Evolutionary conservation across 2,797 vertebrate genomes (phyloP).

Genomic region (Xerus rutilus): DNA sequence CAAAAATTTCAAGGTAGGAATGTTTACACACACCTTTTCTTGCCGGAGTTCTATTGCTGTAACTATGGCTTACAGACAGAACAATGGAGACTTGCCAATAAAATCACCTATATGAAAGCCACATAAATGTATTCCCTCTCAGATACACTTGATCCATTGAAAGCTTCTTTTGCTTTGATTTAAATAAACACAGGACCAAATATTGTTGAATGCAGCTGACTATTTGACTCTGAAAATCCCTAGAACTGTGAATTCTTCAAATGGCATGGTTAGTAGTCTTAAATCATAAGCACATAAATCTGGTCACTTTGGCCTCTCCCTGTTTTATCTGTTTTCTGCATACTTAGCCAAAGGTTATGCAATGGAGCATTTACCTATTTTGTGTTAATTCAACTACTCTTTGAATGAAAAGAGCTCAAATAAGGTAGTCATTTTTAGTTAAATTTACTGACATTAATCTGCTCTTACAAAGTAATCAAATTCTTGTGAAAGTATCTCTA

Average conservation of each 20-base stretch:
- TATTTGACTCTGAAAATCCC: slow-evolving; percentile 17
- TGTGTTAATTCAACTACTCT: slow-evolving; percentile 21
- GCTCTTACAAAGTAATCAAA: not conserved
- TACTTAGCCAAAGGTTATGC: not conserved
- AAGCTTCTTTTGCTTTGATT: slow-evolving; percentile 11
- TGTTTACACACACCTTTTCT: not conserved
- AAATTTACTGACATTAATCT: slow-evolving; percentile 35
- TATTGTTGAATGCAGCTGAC: not conserved
- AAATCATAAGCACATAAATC: not conserved
- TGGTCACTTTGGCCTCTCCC: not conserved
- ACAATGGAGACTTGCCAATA: not conserved
- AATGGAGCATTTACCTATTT: not conserved
- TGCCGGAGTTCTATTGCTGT: not conserved
- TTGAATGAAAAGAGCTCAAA: slow-evolving; percentile 3
- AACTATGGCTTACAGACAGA: not conserved
- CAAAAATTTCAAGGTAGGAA: not conserved
- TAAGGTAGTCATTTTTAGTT: slow-evolving; percentile 26
- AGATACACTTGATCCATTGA: not conserved
- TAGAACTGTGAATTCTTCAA: not conserved
- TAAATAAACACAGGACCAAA: not conserved
- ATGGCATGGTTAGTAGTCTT: not conserved
- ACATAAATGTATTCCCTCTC: not conserved
- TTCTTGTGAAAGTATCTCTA: not conserved
- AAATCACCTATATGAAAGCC: not conserved
- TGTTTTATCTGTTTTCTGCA: not conserved